Conservation (phyloP, 2,888 invertebrate species). For the Plagodis pulveraria region DNA sequence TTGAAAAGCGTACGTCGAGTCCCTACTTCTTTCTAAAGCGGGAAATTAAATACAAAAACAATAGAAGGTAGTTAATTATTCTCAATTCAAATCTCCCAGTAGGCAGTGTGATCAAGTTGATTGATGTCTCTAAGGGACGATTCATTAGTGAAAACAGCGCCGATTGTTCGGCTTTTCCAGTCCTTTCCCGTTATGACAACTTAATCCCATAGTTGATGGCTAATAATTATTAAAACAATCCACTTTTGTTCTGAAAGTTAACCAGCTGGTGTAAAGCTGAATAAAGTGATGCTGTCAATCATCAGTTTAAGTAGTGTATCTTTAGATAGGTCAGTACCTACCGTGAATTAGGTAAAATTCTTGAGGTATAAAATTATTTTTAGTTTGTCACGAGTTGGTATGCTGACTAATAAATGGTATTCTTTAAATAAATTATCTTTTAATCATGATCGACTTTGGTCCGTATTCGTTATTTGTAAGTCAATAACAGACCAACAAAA, state of each 20-base stretch:
- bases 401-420: too few species aligned
- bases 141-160: conserved; percentile 53
- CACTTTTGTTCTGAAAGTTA: conserved; percentile 3
- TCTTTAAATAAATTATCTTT: too few species aligned
- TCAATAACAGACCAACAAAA: too few species aligned
- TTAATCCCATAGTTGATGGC: conserved; percentile 31
- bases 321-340: background rate
- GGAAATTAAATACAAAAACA: conserved; percentile 18
- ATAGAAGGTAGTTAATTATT: conserved; percentile 43
- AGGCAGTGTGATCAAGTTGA: conserved; percentile 53
- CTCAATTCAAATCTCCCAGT: conserved; percentile 36
- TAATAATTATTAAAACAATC: conserved; percentile 16
- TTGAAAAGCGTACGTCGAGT: conserved; percentile 1
- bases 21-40: too few species aligned
- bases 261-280: background rate
- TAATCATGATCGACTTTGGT: too few species aligned
- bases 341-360: background rate
- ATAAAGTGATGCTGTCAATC: background rate
- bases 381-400: too few species aligned
- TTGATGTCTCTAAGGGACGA: conserved; percentile 49
- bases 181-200: conserved; percentile 31
- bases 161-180: conserved; percentile 36
- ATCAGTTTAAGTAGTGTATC: background rate
- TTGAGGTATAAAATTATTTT: conserved; percentile 1
- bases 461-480: too few species aligned